Percentiles rank a stretch among this genome's conserved stretches.
Evolutionary conservation across 2,797 vertebrate genomes (phyloP).

Genomic region (Channallabes apus): DNA sequence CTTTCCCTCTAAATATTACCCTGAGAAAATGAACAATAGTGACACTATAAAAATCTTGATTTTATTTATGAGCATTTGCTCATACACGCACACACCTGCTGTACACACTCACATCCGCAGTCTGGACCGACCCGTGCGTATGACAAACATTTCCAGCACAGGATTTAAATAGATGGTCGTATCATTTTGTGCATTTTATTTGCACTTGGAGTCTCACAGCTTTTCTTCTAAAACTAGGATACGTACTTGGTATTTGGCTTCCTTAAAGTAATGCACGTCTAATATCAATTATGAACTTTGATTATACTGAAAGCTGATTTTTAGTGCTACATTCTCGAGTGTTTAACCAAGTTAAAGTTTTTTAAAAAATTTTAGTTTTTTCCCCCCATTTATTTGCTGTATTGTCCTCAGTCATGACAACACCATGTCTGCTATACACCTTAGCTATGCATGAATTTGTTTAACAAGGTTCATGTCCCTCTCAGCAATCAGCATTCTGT

Average conservation of each 20-base stretch:
- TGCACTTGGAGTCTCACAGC: slow-evolving; percentile 21
- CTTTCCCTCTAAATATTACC: slow-evolving; percentile 74
- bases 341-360: slow-evolving; percentile 11
- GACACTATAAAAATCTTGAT: slow-evolving; percentile 62
- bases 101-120: slow-evolving; percentile 34
- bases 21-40: slow-evolving; percentile 69
- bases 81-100: slow-evolving; percentile 13
- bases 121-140: slow-evolving; percentile 12
- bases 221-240: slow-evolving; percentile 14
- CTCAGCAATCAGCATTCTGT: slow-evolving; percentile 81
- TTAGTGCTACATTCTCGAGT: neutral
- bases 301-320: neutral
- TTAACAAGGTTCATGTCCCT: slow-evolving; percentile 87
- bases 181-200: slow-evolving; percentile 31
- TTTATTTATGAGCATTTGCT: slow-evolving; percentile 62
- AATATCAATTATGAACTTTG: neutral
- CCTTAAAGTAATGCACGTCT: slow-evolving; percentile 14
- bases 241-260: slow-evolving; percentile 1
- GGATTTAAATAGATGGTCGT: slow-evolving; percentile 30
- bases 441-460: slow-evolving; percentile 56
- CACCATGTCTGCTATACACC: slow-evolving; percentile 41
- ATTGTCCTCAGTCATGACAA: slow-evolving; percentile 20
- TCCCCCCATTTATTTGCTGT: neutral
- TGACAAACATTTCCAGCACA: slow-evolving; percentile 16
- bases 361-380: no score